phyloP scores from a whole-genome alignment of 1,140 invertebrate genomes.

The Halyomorpha halys region DNA sequence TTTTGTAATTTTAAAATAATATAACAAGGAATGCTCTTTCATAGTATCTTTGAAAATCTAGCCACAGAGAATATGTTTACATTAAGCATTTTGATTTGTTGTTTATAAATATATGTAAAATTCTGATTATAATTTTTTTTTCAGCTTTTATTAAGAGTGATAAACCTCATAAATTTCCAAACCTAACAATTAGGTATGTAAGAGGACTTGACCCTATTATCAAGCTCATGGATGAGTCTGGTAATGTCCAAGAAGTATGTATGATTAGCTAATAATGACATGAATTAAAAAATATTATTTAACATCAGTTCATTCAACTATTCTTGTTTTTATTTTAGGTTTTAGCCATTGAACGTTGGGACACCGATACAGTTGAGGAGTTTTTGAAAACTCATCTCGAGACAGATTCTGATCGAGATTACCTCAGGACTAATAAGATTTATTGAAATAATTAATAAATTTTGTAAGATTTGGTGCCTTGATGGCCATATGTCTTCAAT shows the following conservation, averaged over 20 bases:
- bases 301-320: background rate
- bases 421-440: conserved; percentile 45
- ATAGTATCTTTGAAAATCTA: no score
- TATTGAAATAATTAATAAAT: conserved; percentile 2
- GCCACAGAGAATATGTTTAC: no score
- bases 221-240: conserved; percentile 73
- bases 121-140: conserved; percentile 28
- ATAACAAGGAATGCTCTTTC: no score
- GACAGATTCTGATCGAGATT: conserved; percentile 42
- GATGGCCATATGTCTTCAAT: no score
- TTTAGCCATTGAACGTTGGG: conserved; percentile 92
- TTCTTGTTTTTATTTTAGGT: conserved; percentile 38
- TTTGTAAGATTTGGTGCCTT: no score
- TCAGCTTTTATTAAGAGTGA: conserved; percentile 86
- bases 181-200: conserved; percentile 79
- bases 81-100: no score
- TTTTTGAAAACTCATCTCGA: conserved; percentile 78
- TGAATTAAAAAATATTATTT: background rate
- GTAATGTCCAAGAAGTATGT: conserved; percentile 58
- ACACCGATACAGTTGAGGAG: conserved; percentile 90
- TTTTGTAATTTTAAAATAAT: no score
- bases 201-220: conserved; percentile 86
- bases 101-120: background rate
- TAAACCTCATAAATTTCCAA: conserved; percentile 71
- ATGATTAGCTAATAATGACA: background rate